Conservation (phyloP, 2,797 vertebrate genomes). For the Tragelaphus oryx region DNA sequence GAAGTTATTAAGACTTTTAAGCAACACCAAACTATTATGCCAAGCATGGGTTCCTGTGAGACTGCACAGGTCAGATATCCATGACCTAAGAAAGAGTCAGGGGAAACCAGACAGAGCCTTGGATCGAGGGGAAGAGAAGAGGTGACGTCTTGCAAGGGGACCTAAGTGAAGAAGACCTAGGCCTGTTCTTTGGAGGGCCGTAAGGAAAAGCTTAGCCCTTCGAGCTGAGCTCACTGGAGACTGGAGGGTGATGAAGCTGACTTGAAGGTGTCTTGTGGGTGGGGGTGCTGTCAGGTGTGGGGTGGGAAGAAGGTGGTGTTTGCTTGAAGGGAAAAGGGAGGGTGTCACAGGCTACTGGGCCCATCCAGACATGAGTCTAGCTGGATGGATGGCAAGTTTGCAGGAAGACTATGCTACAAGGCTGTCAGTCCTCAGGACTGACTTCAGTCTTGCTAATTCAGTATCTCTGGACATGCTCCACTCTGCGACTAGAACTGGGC, state of each 20-base stretch:
- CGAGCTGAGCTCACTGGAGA: no score
- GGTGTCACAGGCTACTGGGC: neutral
- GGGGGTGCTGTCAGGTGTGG: neutral
- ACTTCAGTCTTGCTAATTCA: neutral
- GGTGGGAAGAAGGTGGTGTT: neutral
- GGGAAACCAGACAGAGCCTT: neutral
- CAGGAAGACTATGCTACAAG: fast-evolving
- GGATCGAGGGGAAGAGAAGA: neutral
- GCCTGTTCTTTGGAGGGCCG: neutral
- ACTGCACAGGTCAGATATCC: no score
- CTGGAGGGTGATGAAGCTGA: neutral
- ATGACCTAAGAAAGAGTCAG: neutral
- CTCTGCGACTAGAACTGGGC: neutral
- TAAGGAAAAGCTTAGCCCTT: no score
- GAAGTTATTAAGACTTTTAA: neutral
- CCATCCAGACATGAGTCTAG: fast-evolving
- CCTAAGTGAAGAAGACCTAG: neutral
- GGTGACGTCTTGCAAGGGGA: no score
- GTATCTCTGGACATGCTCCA: neutral
- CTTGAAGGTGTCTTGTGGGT: fast-evolving
- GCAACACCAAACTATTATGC: neutral
- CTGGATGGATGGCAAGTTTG: neutral
- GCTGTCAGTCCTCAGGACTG: neutral
- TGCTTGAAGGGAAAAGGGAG: neutral
- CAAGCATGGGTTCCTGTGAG: neutral